phyloP scores from a whole-genome alignment of 1,140 invertebrate species.

The Drosophila burlai region DNA sequence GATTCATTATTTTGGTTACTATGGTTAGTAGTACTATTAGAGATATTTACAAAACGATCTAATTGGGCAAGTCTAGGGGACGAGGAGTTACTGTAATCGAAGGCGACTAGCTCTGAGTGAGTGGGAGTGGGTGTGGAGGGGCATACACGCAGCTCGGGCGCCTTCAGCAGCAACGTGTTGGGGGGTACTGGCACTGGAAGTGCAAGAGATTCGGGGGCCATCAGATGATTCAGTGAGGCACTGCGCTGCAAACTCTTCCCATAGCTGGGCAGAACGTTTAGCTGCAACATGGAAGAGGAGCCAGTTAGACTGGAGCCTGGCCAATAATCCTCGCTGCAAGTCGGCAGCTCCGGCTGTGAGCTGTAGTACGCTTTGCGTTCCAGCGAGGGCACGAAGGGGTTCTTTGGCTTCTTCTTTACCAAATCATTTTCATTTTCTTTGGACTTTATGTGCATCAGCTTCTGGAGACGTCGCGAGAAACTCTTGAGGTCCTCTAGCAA shows the following conservation, averaged over 20 bases:
- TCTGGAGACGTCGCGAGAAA: slow-evolving; percentile 69
- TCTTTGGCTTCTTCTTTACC: slow-evolving; percentile 9
- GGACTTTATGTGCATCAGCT: slow-evolving; percentile 59
- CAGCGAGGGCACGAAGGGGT: slow-evolving; percentile 32
- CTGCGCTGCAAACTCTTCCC: slow-evolving; percentile 36
- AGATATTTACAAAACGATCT: slow-evolving; percentile 78
- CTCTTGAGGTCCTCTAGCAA: slow-evolving; percentile 69
- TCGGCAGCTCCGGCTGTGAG: slow-evolving; percentile 73
- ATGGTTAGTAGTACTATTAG: slow-evolving; percentile 84
- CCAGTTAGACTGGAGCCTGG: slow-evolving; percentile 28
- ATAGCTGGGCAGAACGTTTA: slow-evolving; percentile 64
- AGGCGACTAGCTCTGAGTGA: slow-evolving; percentile 59
- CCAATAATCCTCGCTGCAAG: slow-evolving; percentile 48
- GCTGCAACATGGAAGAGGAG: slow-evolving; percentile 65
- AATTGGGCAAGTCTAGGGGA: slow-evolving; percentile 37
- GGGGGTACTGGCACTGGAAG: slow-evolving; percentile 9
- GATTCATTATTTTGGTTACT: slow-evolving; percentile 80
- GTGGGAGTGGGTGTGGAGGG: slow-evolving; percentile 81
- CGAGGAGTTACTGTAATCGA: slow-evolving; percentile 21
- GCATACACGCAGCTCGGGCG: slow-evolving; percentile 71
- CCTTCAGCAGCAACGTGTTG: slow-evolving; percentile 43
- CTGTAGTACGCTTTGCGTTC: slow-evolving; percentile 74
- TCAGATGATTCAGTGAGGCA: slow-evolving; percentile 40
- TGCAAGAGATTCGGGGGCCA: slow-evolving; percentile 15
- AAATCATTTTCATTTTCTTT: slow-evolving; percentile 9